phyloP scores from a whole-genome alignment of 2,797 vertebrate species.

The Cephalopachus bancanus region DNA sequence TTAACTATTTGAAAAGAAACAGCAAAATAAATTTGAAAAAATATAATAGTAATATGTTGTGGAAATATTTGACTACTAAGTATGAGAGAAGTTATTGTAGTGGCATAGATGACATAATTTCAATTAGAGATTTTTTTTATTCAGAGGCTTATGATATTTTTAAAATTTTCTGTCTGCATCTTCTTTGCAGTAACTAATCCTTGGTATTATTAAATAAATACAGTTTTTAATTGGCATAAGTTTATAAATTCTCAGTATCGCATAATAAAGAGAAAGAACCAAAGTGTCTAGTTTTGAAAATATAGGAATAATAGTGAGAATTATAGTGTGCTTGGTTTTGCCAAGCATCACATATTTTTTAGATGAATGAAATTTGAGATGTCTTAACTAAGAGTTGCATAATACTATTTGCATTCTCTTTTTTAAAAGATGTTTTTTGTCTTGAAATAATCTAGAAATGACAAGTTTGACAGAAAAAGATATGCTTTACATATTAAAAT shows the following conservation, averaged over 20 bases:
- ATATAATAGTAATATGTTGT: neutral
- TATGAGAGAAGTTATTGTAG: neutral
- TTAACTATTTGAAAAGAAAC: neutral
- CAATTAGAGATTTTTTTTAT: neutral
- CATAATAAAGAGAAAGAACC: neutral
- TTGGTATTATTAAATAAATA: neutral
- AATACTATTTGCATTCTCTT: neutral
- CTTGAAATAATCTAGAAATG: conserved; percentile 14
- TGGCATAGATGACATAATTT: neutral
- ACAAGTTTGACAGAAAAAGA: neutral
- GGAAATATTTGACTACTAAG: neutral
- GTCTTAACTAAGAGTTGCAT: neutral
- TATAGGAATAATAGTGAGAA: neutral
- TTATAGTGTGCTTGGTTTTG: neutral
- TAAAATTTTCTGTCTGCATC: neutral
- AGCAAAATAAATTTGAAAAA: neutral
- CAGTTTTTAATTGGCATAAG: conserved; percentile 1
- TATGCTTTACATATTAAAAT: neutral
- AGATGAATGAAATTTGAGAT: conserved; percentile 14
- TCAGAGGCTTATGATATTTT: neutral
- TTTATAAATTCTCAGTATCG: conserved; percentile 13
- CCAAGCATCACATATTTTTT: neutral
- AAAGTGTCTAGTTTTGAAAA: conserved; percentile 11
- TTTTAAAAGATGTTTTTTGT: neutral
- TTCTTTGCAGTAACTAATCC: neutral